phyloP scores from a whole-genome alignment of 2,797 vertebrate species.

The Mustela erminea region DNA sequence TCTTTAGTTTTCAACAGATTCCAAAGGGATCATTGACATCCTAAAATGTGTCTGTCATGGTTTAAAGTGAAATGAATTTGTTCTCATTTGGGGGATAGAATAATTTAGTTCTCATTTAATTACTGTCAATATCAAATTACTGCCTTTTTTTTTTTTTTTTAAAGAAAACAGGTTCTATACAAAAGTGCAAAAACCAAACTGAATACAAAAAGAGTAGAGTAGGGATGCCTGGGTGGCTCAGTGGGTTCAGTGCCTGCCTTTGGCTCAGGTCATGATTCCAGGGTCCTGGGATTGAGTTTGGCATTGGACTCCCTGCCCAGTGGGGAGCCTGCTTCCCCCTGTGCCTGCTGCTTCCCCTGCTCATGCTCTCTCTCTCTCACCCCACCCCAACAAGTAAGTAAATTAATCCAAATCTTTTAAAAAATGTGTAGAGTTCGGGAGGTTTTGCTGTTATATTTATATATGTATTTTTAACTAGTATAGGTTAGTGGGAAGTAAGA shows the following conservation, averaged over 20 bases:
- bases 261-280: background rate
- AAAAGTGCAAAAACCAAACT: background rate
- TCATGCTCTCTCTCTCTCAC: background rate
- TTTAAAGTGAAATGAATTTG: background rate
- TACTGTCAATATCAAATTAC: background rate
- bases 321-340: background rate
- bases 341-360: background rate
- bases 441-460: background rate
- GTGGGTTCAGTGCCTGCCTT: background rate
- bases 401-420: background rate
- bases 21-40: background rate
- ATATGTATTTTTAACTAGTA: background rate
- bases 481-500: background rate
- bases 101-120: background rate
- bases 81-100: background rate
- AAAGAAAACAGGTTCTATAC: background rate
- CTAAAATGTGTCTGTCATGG: background rate
- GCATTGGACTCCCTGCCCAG: background rate
- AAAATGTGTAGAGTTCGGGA: background rate
- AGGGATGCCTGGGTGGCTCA: background rate
- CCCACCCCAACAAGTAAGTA: background rate
- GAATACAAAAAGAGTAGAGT: background rate
- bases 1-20: conserved; percentile 9
- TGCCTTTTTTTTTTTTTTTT: background rate
- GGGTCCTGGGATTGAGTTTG: background rate